Evolutionary conservation across 2,888 invertebrate genomes (phyloP), one percentile per base, ranked within the genome.

Genomic region (Tupiocoris notatus): DNA sequence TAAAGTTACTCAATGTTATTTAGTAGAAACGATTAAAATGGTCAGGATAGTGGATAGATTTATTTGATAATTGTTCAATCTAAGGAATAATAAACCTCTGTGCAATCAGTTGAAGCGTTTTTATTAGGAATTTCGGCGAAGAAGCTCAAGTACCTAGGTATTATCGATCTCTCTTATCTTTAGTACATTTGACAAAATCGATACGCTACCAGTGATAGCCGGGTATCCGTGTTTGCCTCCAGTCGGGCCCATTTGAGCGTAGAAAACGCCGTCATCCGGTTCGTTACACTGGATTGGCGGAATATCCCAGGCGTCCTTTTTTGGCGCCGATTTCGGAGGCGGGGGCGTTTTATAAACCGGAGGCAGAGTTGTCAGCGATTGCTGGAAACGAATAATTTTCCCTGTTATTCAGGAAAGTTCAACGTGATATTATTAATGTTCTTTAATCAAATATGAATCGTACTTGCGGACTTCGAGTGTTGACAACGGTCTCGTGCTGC

Each of bases 231-330:
- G 90, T 83, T 92, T 92, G 23, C 95, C 95, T 1, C 95, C 96
- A 2, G 95, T 94, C 18, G 95, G 95, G 3, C 95, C 95, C 90
- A 95, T 92, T 85, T 96, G 95, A 0, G 95, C 95, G 84, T 94
- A 95, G 84, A 94, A 92, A 1, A 95, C 93, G 16, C 94, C 93
- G 83, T 96, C 95, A 59, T 93, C 93, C 0, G 95, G 95, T 84
- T 95, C 95, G 83, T 93, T 82, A 84, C 96, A 96, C 83, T 92
- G 90, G 80, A 96, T 94, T 16, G 93, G 89, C 3, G 96, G 96
- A 82, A 96, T 94, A 76, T 90, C 90, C 96, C 96, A 96, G 0
- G 92, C 89, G 6, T 86, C 86, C 16, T 83, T 85, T 71, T 86
- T 87, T 0, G 78, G 91, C 0, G 90, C 88, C 0, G 82, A 81